Evolutionary conservation across 2,888 invertebrate species (phyloP).

Genomic region (Charanyca ferruginea): DNA sequence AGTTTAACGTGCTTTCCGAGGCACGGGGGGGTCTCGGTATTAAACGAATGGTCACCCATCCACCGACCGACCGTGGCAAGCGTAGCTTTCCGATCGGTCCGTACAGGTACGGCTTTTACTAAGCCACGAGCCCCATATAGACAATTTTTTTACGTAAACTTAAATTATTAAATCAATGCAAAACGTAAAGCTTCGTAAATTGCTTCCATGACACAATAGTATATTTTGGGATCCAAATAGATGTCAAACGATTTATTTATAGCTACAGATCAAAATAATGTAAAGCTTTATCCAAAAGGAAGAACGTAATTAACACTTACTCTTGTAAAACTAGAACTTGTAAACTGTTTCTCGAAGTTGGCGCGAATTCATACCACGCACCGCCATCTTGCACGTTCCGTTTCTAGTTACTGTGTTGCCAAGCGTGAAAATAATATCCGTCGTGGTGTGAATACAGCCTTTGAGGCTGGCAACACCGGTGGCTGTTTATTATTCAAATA

Average conservation of each 20-base stretch:
- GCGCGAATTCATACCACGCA: slow-evolving; percentile 61
- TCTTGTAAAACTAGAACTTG: slow-evolving; percentile 60
- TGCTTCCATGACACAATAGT: background rate
- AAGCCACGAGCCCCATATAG: too few relatives aligned
- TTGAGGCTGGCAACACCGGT: slow-evolving; percentile 79
- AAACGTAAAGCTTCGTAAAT: too few relatives aligned
- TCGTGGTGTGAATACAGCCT: slow-evolving; percentile 81
- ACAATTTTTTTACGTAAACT: too few relatives aligned
- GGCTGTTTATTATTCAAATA: slow-evolving; percentile 70
- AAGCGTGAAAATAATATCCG: slow-evolving; percentile 88
- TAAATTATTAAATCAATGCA: too few relatives aligned
- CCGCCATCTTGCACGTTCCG: slow-evolving; percentile 75
- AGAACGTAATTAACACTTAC: slow-evolving; percentile 66
- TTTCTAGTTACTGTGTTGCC: slow-evolving; percentile 85
- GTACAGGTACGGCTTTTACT: too few relatives aligned
- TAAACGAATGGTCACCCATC: too few relatives aligned
- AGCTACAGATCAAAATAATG: slow-evolving; percentile 44
- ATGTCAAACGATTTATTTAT: slow-evolving; percentile 10
- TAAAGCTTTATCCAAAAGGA: slow-evolving; percentile 52
- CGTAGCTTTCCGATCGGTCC: too few relatives aligned
- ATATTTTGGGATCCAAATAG: background rate
- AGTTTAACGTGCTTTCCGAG: too few relatives aligned
- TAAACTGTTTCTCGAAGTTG: slow-evolving; percentile 62
- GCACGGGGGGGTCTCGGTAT: too few relatives aligned
- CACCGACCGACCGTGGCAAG: too few relatives aligned